phyloP scores from a whole-genome alignment of 2,888 invertebrate species.

The Embidobia sp. region DNA sequence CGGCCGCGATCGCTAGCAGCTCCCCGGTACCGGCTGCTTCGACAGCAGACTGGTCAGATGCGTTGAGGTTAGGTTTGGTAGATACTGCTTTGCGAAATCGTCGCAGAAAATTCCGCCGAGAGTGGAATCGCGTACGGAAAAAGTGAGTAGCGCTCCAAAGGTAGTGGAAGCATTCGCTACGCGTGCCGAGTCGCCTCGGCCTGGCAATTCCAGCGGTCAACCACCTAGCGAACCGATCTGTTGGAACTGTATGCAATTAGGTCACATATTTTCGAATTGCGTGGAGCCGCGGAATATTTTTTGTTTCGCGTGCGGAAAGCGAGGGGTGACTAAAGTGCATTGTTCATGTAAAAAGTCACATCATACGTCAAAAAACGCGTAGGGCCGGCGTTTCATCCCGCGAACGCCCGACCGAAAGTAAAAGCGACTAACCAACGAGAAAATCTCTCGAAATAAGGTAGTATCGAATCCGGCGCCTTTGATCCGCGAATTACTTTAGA shows the following conservation, averaged over 20 bases:
- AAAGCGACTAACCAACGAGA: neutral
- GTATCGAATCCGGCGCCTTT: neutral
- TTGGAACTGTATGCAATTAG: constrained; percentile 9
- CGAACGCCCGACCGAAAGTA: no score
- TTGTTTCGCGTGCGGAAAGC: constrained; percentile 11
- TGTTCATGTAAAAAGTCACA: neutral
- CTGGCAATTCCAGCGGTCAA: neutral
- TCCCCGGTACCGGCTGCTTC: no score
- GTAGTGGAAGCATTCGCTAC: no score
- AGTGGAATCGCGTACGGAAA: no score
- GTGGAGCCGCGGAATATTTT: neutral
- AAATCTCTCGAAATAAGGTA: neutral
- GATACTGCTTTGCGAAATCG: no score
- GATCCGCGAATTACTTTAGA: neutral
- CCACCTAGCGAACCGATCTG: neutral
- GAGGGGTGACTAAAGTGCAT: neutral
- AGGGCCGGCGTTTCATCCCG: neutral
- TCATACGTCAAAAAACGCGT: constrained; percentile 3
- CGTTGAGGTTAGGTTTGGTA: no score
- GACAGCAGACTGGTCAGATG: no score
- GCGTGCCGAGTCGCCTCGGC: no score
- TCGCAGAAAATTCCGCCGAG: no score
- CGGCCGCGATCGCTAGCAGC: no score
- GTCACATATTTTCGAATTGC: neutral
- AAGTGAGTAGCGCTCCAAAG: no score